These are phyloP conservation scores for Sinohyriopsis cumingii DNA, from an alignment of 2,888 invertebrate species.

Conservation along the genomic window DNA sequence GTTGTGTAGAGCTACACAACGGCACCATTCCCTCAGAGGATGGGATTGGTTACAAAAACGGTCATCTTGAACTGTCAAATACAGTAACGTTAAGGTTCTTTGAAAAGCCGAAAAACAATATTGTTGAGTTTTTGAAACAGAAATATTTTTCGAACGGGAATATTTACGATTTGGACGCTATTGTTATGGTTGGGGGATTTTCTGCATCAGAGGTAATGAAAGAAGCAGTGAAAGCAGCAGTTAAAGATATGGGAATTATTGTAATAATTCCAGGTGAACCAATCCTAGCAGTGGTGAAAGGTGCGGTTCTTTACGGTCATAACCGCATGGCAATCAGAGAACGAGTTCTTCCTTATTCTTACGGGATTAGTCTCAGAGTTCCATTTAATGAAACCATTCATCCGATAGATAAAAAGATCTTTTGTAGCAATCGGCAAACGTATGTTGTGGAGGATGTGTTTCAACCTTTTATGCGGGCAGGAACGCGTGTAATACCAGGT, in stretches of 20 bases:
- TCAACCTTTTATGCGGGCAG: slow-evolving; percentile 1
- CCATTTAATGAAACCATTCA: slow-evolving; percentile 3
- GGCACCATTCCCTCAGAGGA: too few relatives aligned
- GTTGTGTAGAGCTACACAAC: too few relatives aligned
- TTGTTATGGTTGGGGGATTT: slow-evolving; percentile 10
- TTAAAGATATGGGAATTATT: not conserved
- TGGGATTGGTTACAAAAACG: too few relatives aligned
- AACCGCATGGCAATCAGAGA: not conserved
- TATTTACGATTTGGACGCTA: not conserved
- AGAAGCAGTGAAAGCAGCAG: not conserved
- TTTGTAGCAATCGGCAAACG: too few relatives aligned
- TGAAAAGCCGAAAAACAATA: not conserved
- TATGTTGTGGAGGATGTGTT: slow-evolving; percentile 10
- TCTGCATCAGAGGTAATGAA: slow-evolving; percentile 4
- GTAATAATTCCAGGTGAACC: slow-evolving; percentile 3
- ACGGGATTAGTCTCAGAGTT: slow-evolving; percentile 1
- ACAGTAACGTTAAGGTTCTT: not conserved
- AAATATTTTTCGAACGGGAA: not conserved
- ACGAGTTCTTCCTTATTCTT: slow-evolving; percentile 5
- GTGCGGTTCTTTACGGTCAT: slow-evolving; percentile 6
- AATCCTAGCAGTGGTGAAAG: slow-evolving; percentile 7
- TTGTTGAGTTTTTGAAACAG: not conserved
- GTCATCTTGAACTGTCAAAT: too few relatives aligned
- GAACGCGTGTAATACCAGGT: slow-evolving; percentile 1
- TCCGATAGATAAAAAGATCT: not conserved